phyloP scores from a whole-genome alignment of 2,888 invertebrate genomes.

The Lacanobia oleracea region DNA sequence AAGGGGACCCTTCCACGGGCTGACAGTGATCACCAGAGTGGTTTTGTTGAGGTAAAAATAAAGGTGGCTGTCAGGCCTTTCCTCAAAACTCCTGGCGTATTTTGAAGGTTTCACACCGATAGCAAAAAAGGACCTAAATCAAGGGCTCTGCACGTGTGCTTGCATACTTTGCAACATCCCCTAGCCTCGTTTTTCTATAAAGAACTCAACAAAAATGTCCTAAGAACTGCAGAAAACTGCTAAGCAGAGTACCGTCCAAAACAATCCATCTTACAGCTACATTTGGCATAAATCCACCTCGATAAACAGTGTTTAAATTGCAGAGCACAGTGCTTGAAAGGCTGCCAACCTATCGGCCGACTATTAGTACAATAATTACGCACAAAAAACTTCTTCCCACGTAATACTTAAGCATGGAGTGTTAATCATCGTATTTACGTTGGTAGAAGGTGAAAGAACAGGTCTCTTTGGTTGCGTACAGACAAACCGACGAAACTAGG shows the following conservation, averaged over 20 bases:
- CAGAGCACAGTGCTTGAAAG: constrained; percentile 28
- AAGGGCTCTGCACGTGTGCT: no score
- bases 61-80: no score
- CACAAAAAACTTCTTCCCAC: constrained; percentile 39
- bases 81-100: no score
- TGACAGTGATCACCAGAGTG: no score
- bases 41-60: no score
- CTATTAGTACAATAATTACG: constrained; percentile 36
- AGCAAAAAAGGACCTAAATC: no score
- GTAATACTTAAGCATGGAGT: constrained; percentile 33
- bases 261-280: constrained; percentile 8
- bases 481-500: no score
- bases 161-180: no score
- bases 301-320: constrained; percentile 28
- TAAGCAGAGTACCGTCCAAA: constrained; percentile 8
- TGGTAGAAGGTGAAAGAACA: constrained; percentile 17
- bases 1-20: no score
- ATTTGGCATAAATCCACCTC: constrained; percentile 54
- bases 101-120: no score
- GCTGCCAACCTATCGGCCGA: constrained; percentile 43
- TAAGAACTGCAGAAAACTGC: neutral
- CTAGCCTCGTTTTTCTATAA: neutral
- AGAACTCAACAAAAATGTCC: neutral
- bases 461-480: neutral
- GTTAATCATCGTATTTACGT: constrained; percentile 8